Percentiles rank a stretch among this genome's conserved stretches.
These are phyloP conservation scores for Drosophila setifemur DNA, from an alignment of 1,140 invertebrate genomes.

Conservation along the genomic window DNA sequence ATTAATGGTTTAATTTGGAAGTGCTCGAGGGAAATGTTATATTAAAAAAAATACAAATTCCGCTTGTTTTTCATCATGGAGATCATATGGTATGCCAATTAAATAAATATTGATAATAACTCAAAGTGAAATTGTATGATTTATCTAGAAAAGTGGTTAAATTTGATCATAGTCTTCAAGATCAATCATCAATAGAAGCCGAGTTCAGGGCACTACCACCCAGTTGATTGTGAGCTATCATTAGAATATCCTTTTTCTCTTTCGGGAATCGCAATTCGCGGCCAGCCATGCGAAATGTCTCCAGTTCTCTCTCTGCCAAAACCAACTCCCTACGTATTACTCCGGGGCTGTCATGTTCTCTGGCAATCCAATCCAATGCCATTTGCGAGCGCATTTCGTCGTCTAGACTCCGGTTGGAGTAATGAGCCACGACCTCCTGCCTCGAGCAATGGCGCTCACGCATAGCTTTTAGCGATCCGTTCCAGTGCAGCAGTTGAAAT, in stretches of 20 bases:
- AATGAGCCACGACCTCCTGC: conserved; percentile 97
- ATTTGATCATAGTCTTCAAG: conserved; percentile 5
- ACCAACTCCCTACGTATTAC: conserved; percentile 91
- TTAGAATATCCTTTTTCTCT: conserved; percentile 97
- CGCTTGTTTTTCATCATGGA: conserved; percentile 49
- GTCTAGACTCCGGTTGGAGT: conserved; percentile 93
- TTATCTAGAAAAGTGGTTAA: conserved; percentile 29
- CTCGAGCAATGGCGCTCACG: conserved; percentile 96
- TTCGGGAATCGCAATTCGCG: conserved; percentile 96
- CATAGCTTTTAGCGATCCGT: conserved; percentile 96
- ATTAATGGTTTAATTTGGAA: conserved; percentile 39
- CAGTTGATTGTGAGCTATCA: conserved; percentile 92
- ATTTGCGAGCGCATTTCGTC: conserved; percentile 98
- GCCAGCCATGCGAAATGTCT: conserved; percentile 94
- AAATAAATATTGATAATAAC: conserved; percentile 52
- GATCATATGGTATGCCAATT: conserved; percentile 74
- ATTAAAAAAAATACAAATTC: conserved; percentile 25
- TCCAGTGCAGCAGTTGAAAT: conserved; percentile 97
- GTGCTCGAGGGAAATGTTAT: conserved; percentile 17
- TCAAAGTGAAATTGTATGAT: conserved; percentile 24
- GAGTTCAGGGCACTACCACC: conserved; percentile 83
- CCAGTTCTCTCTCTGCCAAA: conserved; percentile 93
- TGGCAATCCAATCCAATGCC: conserved; percentile 97
- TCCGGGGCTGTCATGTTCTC: conserved; percentile 91
- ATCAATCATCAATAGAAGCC: conserved; percentile 73